Conservation (phyloP, 64 coral and sea anemone genomes). For the Acropora tenuis region DNA sequence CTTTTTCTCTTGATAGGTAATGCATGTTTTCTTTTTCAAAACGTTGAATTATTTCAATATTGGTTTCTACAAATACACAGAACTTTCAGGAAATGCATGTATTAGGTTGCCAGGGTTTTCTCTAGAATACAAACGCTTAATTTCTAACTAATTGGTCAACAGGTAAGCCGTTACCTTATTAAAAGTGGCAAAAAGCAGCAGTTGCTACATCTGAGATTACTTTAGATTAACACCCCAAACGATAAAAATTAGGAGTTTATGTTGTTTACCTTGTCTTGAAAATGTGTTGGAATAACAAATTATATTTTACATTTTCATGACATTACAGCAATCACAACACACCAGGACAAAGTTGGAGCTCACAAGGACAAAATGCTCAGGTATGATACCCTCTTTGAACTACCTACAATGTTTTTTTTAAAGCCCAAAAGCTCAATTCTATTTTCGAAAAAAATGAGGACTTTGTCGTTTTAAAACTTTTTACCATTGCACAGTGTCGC, state of each 20-base stretch:
- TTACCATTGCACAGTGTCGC: neutral
- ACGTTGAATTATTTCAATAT: neutral
- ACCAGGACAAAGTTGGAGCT: neutral
- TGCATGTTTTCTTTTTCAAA: constrained; percentile 4
- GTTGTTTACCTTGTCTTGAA: neutral
- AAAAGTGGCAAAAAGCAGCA: neutral
- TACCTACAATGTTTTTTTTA: too few species aligned
- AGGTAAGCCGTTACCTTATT: neutral
- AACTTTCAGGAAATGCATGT: neutral
- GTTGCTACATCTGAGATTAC: neutral
- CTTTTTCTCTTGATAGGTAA: neutral
- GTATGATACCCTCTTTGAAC: neutral
- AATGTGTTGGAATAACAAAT: neutral
- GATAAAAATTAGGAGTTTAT: neutral
- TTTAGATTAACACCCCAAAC: neutral
- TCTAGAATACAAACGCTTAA: neutral
- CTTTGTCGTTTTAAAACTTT: neutral
- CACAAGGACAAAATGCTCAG: neutral
- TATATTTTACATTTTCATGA: neutral
- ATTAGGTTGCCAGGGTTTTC: constrained; percentile 3
- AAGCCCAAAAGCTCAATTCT: neutral
- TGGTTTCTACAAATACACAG: neutral
- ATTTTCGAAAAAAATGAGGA: neutral
- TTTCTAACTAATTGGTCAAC: neutral
- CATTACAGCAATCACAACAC: neutral